Evolutionary conservation across 2,113 vertebrate genomes (phyloP), one percentile per base, ranked within the genome.

Genomic region (Pseudopodoces humilis): DNA sequence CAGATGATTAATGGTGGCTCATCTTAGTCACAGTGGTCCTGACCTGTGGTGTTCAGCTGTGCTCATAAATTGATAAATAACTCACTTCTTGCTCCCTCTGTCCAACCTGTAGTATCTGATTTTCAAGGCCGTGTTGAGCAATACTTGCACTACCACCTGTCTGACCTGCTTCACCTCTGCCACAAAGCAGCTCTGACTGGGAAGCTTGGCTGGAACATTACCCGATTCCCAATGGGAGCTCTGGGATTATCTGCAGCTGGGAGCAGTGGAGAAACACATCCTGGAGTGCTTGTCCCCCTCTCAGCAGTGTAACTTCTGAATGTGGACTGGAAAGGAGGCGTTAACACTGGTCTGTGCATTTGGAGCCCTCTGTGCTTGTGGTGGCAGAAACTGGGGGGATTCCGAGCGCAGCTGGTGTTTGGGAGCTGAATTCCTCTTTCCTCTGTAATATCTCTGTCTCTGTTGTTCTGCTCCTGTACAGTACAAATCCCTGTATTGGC

Each of bases 191-290:
- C 41, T 62, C 76, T 37, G 64, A 33, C 12, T 21, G 24, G 35
- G 47, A 77, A 88, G 41, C 65, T 90, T 75, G 24, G 35, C 47
- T 52, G 70, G 70, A 65, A 33, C 9, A 3, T 72, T 11, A 14
- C 37, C 19, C 1, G 0, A 5, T 56, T 63, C 24, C 23, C 37
- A 70, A 0, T 1, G 0, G 78, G 69, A 94, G 75, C 86, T 58
- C 53, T 24, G 49, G 3, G 4, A 3, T 50, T 77, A 13, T 44
- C 69, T 77, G 39, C 55, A 39, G 2, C 49, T 39, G 23, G 56
- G 72, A 92, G 75, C 70, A 63, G 67, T 24, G 33, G 52, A 35
- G 71, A 92, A 80, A 85, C 11, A 18, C 0, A 0, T 59, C 75
- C 28, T 17, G 59, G 35, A 41, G 71, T 13, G 28, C 20, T 84